phyloP scores from a whole-genome alignment of 2,888 invertebrate species.

The Antheraea assamensis region DNA sequence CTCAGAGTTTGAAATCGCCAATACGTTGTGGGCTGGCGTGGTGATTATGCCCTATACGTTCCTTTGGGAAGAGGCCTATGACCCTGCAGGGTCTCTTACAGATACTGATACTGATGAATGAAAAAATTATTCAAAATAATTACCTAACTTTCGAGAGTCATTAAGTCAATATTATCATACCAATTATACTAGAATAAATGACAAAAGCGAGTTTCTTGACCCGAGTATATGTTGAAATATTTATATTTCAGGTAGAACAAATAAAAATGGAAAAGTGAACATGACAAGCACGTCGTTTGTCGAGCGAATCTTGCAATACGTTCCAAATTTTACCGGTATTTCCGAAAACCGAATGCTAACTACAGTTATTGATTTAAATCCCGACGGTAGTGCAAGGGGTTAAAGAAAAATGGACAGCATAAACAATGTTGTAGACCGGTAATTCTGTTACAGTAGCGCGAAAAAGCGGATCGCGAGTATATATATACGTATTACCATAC shows the following conservation, averaged over 20 bases:
- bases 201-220: background rate
- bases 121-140: too few species aligned
- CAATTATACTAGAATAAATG: background rate
- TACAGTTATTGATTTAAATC: slow-evolving; percentile 18
- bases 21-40: too few species aligned
- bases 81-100: too few species aligned
- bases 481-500: slow-evolving; percentile 46
- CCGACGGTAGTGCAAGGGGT: slow-evolving; percentile 30
- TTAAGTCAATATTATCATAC: background rate
- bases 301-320: slow-evolving; percentile 35
- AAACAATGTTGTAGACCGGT: slow-evolving; percentile 38
- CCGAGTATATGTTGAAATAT: background rate
- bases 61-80: too few species aligned
- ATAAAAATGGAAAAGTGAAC: background rate
- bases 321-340: slow-evolving; percentile 34
- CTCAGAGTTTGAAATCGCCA: too few species aligned
- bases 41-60: too few species aligned
- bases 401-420: slow-evolving; percentile 22
- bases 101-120: too few species aligned
- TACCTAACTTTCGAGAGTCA: too few species aligned
- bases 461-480: slow-evolving; percentile 51
- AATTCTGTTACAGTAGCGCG: slow-evolving; percentile 54
- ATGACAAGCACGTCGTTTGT: background rate
- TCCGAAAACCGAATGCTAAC: background rate
- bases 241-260: background rate